Evolutionary conservation across 2,888 invertebrate genomes (phyloP), one percentile per base, ranked within the genome.

Genomic region (Eupithecia exiguata): DNA sequence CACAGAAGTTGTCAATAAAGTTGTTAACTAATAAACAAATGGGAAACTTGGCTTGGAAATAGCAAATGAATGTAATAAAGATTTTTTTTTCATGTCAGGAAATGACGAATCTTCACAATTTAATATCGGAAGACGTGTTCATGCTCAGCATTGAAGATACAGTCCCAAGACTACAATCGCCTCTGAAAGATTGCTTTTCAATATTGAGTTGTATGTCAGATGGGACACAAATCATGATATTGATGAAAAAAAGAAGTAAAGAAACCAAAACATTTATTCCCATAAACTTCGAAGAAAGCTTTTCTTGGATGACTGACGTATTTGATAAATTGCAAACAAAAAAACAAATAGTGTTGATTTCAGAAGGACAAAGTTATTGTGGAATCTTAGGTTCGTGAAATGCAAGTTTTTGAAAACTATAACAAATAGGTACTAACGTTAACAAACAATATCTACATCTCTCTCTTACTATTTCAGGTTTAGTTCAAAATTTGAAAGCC

Each of bases 401-500:
- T 6, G 30, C 18, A 43, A 62, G 30, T 30, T 1, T 62, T 43
- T 7, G 18, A 21, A 21, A 63, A 49, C 9, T n/a, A 49, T n/a
- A 49, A 49, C n/a, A 49, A 49, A n/a, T n/a, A 49, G 9, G 9
- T 49, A 49, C 10, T 9, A n/a, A 49, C n/a, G 7, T n/a, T 9
- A 49, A 49, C 9, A 49, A 49, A 49, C n/a, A 49, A 49, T n/a
- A 18, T 18, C n/a, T 18, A 46, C 18, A 46, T 7, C 6, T 49
- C 18, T 49, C n/a, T n/a, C 4, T n/a, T 3, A 3, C 9, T n/a
- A 68, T 76, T 78, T 38, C 69, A 89, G 98, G 98, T 65, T 90
- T 97, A 68, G 95, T 96, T 0, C 97, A 96, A 82, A 97, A 97
- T 86, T 84, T 97, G 9, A 92, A 95, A 79, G 95, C 94, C 79